A percentile compares a stretch with the other conserved stretches of the same genome.
phyloP scores from a whole-genome alignment of 1,140 invertebrate genomes.

The Caenorhabditis elegans region WBcel235 BX284604.4:3091001-3091500 shows the following conservation, averaged over 20 bases:
- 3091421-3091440: conserved; percentile 17
- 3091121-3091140: no score
- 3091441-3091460: conserved; percentile 18
- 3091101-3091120: no score
- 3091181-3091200: no score
- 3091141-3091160: not conserved
- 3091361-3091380: not conserved
- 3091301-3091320: conserved; percentile 33
- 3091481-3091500: not conserved
- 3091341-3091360: not conserved
- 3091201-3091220: no score
- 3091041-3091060: no score
- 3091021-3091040: no score
- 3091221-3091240: conserved; percentile 6
- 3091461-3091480: not conserved
- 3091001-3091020: no score
- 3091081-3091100: no score
- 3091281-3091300: conserved; percentile 10
- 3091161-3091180: no score
- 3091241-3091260: conserved; percentile 11
- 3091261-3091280: conserved; percentile 18
- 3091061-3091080: no score
- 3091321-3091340: conserved; percentile 33
- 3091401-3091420: conserved; percentile 8
- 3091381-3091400: not conserved